phyloP scores from a whole-genome alignment of 2,113 vertebrate genomes.

The Prietella phreatophila region DNA sequence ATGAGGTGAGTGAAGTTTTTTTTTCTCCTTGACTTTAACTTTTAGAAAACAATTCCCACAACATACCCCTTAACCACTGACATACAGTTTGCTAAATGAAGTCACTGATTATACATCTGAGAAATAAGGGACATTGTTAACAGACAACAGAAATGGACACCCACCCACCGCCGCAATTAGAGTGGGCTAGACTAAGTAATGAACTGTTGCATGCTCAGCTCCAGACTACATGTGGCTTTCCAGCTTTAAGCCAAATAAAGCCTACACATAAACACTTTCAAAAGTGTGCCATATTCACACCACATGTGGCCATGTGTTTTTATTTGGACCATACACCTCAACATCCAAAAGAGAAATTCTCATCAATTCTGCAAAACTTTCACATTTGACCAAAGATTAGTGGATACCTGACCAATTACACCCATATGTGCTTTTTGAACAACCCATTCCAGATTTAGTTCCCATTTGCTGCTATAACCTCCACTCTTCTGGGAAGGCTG shows the following conservation, averaged over 20 bases:
- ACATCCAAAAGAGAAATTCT: background rate
- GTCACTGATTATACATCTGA: background rate
- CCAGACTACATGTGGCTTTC: background rate
- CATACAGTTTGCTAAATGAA: background rate
- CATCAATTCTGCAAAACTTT: background rate
- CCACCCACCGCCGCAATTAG: background rate
- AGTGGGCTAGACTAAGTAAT: background rate
- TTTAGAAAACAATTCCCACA: background rate
- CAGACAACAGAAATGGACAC: background rate
- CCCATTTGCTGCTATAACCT: background rate
- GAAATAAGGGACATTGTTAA: background rate
- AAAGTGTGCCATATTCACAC: background rate
- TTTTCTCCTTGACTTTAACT: background rate
- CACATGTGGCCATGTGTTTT: no score
- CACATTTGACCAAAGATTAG: background rate
- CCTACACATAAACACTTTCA: background rate
- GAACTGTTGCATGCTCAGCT: background rate
- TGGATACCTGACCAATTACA: background rate
- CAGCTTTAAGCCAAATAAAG: background rate
- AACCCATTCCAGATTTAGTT: background rate
- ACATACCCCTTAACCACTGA: background rate
- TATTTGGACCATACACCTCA: background rate
- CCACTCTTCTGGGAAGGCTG: background rate
- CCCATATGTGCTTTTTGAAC: background rate
- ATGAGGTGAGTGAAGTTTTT: background rate